These are phyloP conservation scores for Aulostomus chinensis DNA, from an alignment of 2,797 vertebrate genomes.

Conservation along the genomic window DNA sequence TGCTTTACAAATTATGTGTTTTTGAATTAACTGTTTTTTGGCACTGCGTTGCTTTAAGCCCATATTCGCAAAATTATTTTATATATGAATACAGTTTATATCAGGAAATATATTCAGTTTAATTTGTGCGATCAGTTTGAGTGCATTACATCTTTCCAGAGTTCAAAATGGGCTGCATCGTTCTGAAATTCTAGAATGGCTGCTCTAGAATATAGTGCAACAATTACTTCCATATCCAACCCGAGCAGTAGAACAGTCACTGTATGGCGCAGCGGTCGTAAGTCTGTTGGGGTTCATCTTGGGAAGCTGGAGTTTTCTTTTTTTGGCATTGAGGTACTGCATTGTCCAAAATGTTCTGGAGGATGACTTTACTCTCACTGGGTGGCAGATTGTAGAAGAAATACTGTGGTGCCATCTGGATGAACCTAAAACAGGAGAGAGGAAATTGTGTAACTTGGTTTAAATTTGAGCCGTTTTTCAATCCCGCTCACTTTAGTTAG, in stretches of 20 bases:
- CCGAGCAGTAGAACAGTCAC: constrained; percentile 23
- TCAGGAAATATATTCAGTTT: too few relatives aligned
- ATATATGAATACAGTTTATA: too few relatives aligned
- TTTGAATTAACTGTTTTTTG: too few relatives aligned
- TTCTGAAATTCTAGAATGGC: too few relatives aligned
- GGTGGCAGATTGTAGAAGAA: constrained; percentile 92
- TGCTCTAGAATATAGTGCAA: neutral
- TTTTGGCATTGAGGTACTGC: constrained; percentile 29
- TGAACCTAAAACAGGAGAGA: constrained; percentile 75
- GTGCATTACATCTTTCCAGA: too few relatives aligned
- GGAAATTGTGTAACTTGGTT: neutral
- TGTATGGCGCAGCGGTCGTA: constrained; percentile 66
- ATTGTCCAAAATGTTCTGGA: constrained; percentile 79
- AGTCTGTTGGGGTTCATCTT: constrained; percentile 28
- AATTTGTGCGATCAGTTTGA: too few relatives aligned
- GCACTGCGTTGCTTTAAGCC: too few relatives aligned
- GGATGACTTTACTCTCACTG: constrained; percentile 90
- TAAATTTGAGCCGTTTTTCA: neutral
- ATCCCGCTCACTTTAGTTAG: neutral
- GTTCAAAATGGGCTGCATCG: too few relatives aligned
- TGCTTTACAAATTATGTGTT: too few relatives aligned
- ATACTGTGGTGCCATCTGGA: constrained; percentile 87
- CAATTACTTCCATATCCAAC: neutral
- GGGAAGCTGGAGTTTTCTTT: constrained; percentile 41
- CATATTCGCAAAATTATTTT: too few relatives aligned